phyloP scores from a whole-genome alignment of 2,888 invertebrate genomes.

The Idaea aversata region DNA sequence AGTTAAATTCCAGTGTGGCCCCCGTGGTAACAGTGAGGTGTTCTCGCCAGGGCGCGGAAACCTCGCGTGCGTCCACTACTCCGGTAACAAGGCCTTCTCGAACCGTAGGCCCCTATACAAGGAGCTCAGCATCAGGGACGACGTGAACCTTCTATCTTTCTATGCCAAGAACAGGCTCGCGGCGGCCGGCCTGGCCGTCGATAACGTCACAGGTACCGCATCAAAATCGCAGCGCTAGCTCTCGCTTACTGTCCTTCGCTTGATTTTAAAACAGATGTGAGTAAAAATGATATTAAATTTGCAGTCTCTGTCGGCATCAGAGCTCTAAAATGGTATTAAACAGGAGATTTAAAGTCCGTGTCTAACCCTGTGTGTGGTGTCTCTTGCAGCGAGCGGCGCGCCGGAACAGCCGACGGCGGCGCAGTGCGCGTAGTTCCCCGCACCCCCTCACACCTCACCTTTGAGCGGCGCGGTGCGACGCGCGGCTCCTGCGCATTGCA shows the following conservation, averaged over 20 bases:
- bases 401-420: conserved; percentile 80
- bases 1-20: conserved; percentile 61
- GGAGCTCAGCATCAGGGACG: conserved; percentile 89
- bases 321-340: conserved; percentile 50
- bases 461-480: conserved; percentile 49
- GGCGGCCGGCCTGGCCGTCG: conserved; percentile 77
- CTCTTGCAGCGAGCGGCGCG: conserved; percentile 80
- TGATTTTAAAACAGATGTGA: conserved; percentile 58
- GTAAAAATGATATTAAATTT: conserved; percentile 38
- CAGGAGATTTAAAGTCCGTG: conserved; percentile 66
- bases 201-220: conserved; percentile 75
- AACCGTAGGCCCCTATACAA: conserved; percentile 86
- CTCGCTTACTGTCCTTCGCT: conserved; percentile 69
- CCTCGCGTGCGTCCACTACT: conserved; percentile 91
- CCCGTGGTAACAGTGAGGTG: conserved; percentile 69
- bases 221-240: conserved; percentile 59
- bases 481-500: conserved; percentile 30
- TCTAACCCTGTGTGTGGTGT: conserved; percentile 80
- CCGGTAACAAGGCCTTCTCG: conserved; percentile 89
- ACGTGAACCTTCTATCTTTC: conserved; percentile 92
- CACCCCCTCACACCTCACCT: conserved; percentile 34
- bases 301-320: conserved; percentile 48
- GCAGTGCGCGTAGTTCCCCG: conserved; percentile 77
- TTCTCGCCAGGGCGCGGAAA: conserved; percentile 87
- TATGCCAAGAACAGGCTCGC: conserved; percentile 90